Percentiles rank a stretch among this genome's conserved stretches.
Evolutionary conservation across 1,140 invertebrate genomes (phyloP).

Genomic region (Bombus difficillimus): DNA sequence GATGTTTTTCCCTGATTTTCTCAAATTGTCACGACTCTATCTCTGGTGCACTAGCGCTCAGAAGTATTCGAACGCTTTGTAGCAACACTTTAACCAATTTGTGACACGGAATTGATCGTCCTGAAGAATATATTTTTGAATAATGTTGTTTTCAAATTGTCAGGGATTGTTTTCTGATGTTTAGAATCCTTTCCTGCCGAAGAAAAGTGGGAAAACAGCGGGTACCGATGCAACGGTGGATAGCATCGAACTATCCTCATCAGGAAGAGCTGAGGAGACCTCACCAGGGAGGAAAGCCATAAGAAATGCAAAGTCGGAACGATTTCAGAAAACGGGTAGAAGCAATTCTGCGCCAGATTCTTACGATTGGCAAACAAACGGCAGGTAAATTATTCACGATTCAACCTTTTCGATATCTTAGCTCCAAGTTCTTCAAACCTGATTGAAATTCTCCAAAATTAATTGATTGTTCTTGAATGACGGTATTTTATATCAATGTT

Average conservation of each 20-base stretch:
- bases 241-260: slow-evolving; percentile 62
- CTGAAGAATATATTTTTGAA: too few species aligned
- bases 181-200: slow-evolving; percentile 77
- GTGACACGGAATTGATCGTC: too few species aligned
- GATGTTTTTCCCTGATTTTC: too few species aligned
- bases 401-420: background rate
- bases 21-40: too few species aligned
- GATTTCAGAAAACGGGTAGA: slow-evolving; percentile 83
- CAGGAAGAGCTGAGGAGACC: slow-evolving; percentile 51
- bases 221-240: slow-evolving; percentile 49
- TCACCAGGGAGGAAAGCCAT: slow-evolving; percentile 15
- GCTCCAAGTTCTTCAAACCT: too few species aligned
- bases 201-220: slow-evolving; percentile 62
- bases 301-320: slow-evolving; percentile 62
- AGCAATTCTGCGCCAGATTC: slow-evolving; percentile 90
- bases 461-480: background rate
- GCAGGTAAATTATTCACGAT: slow-evolving; percentile 73
- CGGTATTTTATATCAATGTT: background rate
- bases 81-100: too few species aligned
- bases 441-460: too few species aligned
- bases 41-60: too few species aligned
- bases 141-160: too few species aligned
- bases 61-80: too few species aligned
- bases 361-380: slow-evolving; percentile 84
- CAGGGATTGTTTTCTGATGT: background rate